Evolutionary conservation across 2,888 invertebrate species (phyloP), one percentile per base, ranked within the genome.

Genomic region (Drepanosiphum platanoidis): DNA sequence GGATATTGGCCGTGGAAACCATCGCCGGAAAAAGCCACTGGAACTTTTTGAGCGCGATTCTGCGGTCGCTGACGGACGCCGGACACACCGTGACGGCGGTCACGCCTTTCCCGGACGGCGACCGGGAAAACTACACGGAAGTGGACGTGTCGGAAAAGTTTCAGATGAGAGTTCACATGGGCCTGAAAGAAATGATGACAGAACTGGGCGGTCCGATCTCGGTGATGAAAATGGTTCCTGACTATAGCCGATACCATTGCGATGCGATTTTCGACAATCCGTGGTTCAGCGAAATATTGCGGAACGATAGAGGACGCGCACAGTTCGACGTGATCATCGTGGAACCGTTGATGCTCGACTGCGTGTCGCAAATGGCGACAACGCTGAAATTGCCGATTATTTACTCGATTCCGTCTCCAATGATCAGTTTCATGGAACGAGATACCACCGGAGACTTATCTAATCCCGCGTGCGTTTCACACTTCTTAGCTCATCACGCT

Each of bases 71-170:
- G n/a, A n/a, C n/a, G n/a, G n/a, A n/a, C n/a, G n/a, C n/a, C n/a
- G n/a, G 79, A 87, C 89, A 89, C 84, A 86, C 88, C 8, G 86
- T 89, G 13, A 88, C 88, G 4, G 86, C 87, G 11, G 81, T 89
- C 7, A 88, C 88, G 22, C 87, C 88, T 5, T 86, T 88, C 46
- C 87, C 86, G 18, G 52, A 72, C 15, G 72, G 46, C 32, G 22
- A 39, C 1, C 22, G 71, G 2, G 61, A 34, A 1, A 86, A 86
- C n/a, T 46, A 81, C 15, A 86, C 71, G 11, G n/a, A 81, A 58
- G 74, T 81, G 22, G 86, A 86, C 58, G 30, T 75, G 34, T 86
- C 86, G 7, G 58, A 75, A 22, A 15, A 22, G 7, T 61, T 27
- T 2, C 0, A 8, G 1, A n/a, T n/a, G n/a, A n/a, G 8, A n/a